phyloP scores from a whole-genome alignment of 2,797 vertebrate species.

The Coregonus sp. region DNA sequence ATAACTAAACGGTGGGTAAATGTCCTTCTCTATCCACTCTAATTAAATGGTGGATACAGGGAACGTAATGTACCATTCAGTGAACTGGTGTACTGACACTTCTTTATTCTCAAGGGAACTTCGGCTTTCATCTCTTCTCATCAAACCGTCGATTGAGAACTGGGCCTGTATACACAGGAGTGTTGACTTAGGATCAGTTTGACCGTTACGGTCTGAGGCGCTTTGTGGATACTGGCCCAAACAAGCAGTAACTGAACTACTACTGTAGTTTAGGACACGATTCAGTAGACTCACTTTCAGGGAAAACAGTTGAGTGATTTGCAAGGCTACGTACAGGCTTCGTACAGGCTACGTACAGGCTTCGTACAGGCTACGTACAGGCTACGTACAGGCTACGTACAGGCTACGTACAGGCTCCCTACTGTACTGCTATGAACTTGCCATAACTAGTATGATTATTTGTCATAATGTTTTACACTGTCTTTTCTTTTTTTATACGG shows the following conservation, averaged over 20 bases:
- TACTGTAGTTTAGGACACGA: background rate
- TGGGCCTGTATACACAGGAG: background rate
- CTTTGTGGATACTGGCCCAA: background rate
- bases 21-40: too few relatives aligned
- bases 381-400: too few relatives aligned
- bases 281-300: too few relatives aligned
- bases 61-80: background rate
- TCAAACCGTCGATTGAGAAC: background rate
- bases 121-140: background rate
- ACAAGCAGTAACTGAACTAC: background rate
- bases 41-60: background rate
- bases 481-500: background rate
- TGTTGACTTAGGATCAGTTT: background rate
- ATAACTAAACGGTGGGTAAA: too few relatives aligned
- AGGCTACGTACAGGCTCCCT: too few relatives aligned
- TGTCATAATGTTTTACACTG: background rate
- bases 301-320: background rate
- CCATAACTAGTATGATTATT: background rate
- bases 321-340: background rate
- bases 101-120: conserved; percentile 5
- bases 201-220: background rate
- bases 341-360: too few relatives aligned
- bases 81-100: background rate
- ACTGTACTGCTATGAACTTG: background rate
- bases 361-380: too few relatives aligned